Conservation (phyloP, 2,797 vertebrate genomes). For the Hyperoplus lanceolatus region DNA sequence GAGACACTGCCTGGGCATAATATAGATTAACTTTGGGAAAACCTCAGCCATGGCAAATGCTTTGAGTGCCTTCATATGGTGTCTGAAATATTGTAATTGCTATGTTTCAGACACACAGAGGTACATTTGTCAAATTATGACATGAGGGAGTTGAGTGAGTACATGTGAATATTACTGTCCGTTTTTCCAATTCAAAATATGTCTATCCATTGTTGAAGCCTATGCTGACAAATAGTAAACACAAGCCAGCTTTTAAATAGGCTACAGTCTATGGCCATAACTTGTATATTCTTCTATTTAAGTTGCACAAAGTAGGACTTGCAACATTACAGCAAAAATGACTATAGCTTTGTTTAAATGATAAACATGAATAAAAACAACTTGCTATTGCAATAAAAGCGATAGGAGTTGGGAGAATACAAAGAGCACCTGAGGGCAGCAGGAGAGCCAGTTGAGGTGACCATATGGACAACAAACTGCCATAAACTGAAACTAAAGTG, state of each 20-base stretch:
- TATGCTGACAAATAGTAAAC: too few species aligned
- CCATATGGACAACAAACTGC: conserved; percentile 39
- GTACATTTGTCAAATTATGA: conserved; percentile 1
- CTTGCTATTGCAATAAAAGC: background rate
- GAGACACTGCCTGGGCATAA: background rate
- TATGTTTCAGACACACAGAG: background rate
- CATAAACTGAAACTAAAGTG: background rate
- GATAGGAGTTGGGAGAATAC: conserved; percentile 1
- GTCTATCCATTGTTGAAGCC: too few species aligned
- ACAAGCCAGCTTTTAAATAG: too few species aligned
- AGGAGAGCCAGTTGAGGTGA: conserved; percentile 28
- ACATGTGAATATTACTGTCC: background rate
- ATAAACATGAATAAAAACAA: background rate
- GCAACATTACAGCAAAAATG: too few species aligned
- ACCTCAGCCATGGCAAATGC: conserved; percentile 5
- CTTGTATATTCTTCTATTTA: background rate
- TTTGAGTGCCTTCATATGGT: background rate
- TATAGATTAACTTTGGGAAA: conserved; percentile 5
- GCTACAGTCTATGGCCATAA: too few species aligned
- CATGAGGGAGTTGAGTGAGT: background rate
- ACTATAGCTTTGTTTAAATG: too few species aligned
- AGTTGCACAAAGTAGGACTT: background rate
- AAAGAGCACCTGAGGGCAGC: conserved; percentile 49
- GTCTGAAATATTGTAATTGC: conserved; percentile 10
- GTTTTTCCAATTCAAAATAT: background rate